Base-by-base conservation (phyloP, 2,797 vertebrate species). In the Amniataba percoides region DNA sequence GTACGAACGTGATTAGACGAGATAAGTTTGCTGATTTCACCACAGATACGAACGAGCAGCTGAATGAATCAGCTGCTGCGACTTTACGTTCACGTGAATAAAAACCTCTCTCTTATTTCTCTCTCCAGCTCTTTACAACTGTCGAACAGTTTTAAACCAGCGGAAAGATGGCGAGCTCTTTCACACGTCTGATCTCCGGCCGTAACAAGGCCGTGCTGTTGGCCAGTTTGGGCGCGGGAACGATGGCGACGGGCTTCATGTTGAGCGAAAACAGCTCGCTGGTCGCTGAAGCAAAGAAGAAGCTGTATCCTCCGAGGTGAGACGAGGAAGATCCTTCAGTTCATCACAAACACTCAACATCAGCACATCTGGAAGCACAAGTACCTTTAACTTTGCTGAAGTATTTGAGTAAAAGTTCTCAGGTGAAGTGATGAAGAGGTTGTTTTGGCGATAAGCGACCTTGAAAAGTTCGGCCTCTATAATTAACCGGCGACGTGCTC, bases 261-360 rank as follows among this genome's bases (percentile, higher is more conserved):
- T 23, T 97, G 83, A 96, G 90, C 15, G 94, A 95, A 49, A 93
- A 90, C 16, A 84, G 92, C 4, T 81, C 93, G 0, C 52, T 95
- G 45, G 90, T 91, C 0, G 90, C 94, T 4, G 93, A 94, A 0
- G 83, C 89, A 0, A 96, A 90, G 81, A 92, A 80, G 46, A 96
- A 92, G 85, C 94, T 98, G 13, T 98, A 96, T 58, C 97, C 97
- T 2, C 92, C 97, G 23, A 98, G 97, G 97, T 97, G 40, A 78
- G 69, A 36, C 5, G 0, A 31, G 27, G 27, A 31, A 31, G 27
- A 31, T 31, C 27, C 27, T 31, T 31, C 27, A 31, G 27, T 31
- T 31, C 5, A 31, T 31, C 27, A 31, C 27, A 31, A 31, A 31
- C 27, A 31, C 3, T n/a, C n/a, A n/a, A n/a, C n/a, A n/a, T n/a